A percentile compares a stretch with the other conserved stretches of the same genome.
phyloP scores from a whole-genome alignment of 2,113 vertebrate genomes.

The Bostrychus sinensis region DNA sequence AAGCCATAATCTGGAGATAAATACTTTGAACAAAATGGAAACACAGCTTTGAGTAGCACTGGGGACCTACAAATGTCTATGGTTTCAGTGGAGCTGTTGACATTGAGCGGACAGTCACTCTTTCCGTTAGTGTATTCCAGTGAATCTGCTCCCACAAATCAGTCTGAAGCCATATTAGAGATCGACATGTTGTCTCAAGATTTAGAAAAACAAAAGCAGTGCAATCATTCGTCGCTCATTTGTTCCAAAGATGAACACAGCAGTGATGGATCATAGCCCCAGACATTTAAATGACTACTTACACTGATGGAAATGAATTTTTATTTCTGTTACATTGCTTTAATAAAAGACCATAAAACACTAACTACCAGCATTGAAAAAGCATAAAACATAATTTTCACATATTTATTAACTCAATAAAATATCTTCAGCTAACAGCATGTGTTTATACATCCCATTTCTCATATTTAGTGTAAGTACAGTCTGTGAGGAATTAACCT shows the following conservation, averaged over 20 bases:
- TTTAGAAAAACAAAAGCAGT: constrained; percentile 20
- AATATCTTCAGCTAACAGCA: background rate
- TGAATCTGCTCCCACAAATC: constrained; percentile 33
- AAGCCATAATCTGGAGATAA: constrained; percentile 48
- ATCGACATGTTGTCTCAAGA: constrained; percentile 26
- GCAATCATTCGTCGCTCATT: constrained; percentile 8
- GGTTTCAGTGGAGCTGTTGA: constrained; percentile 23
- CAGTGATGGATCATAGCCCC: background rate
- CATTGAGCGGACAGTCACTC: constrained; percentile 20
- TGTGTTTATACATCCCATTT: background rate
- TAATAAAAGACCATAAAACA: constrained; percentile 3
- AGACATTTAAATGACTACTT: constrained; percentile 11
- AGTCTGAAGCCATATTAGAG: constrained; percentile 22
- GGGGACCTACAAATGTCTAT: constrained; percentile 24
- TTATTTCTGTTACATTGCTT: constrained; percentile 3
- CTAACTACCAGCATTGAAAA: background rate
- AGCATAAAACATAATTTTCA: background rate
- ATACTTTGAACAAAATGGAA: constrained; percentile 53
- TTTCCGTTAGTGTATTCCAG: constrained; percentile 27
- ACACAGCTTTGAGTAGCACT: constrained; percentile 24
- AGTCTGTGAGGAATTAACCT: background rate
- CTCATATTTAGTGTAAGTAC: background rate
- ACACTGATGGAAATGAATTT: constrained; percentile 4
- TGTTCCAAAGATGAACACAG: constrained; percentile 7
- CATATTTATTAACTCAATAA: constrained; percentile 8